A percentile compares a stretch with the other conserved stretches of the same genome.
phyloP scores from a whole-genome alignment of 2,888 invertebrate species.

The Apamea epomidion region DNA sequence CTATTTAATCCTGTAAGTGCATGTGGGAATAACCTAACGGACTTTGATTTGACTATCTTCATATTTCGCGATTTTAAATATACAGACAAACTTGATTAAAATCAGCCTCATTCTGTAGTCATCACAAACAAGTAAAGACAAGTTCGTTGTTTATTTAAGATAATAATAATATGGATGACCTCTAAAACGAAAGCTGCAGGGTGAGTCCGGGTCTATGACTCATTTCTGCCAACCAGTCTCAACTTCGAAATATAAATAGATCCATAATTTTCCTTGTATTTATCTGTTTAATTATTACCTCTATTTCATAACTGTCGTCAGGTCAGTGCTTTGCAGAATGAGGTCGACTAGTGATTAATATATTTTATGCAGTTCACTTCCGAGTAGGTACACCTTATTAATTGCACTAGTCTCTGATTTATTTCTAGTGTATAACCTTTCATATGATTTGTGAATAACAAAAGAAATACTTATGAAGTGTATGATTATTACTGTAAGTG shows the following conservation, averaged over 20 bases:
- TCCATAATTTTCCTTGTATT: constrained; percentile 57
- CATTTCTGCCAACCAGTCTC: constrained; percentile 58
- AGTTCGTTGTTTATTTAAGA: constrained; percentile 54
- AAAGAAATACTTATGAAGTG: constrained; percentile 8
- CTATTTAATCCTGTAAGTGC: not conserved
- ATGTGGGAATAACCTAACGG: not conserved
- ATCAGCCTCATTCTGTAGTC: constrained; percentile 26
- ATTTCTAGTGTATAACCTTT: constrained; percentile 38
- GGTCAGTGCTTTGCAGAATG: constrained; percentile 55
- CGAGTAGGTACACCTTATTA: constrained; percentile 49
- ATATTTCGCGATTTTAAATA: constrained; percentile 8
- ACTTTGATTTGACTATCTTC: not conserved
- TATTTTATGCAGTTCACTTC: constrained; percentile 50
- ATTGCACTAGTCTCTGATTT: constrained; percentile 32
- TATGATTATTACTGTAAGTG: not conserved
- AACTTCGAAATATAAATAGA: constrained; percentile 58
- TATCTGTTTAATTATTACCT: constrained; percentile 56
- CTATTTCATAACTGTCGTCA: constrained; percentile 52
- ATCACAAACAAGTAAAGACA: constrained; percentile 57
- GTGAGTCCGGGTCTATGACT: constrained; percentile 63
- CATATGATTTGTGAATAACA: constrained; percentile 14
- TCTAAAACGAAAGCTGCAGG: constrained; percentile 71
- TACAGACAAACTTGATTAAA: constrained; percentile 6
- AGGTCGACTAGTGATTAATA: constrained; percentile 58
- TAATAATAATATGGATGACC: constrained; percentile 68